Base-by-base conservation (phyloP, 2,888 invertebrate species). In the Eupithecia subumbrata region DNA sequence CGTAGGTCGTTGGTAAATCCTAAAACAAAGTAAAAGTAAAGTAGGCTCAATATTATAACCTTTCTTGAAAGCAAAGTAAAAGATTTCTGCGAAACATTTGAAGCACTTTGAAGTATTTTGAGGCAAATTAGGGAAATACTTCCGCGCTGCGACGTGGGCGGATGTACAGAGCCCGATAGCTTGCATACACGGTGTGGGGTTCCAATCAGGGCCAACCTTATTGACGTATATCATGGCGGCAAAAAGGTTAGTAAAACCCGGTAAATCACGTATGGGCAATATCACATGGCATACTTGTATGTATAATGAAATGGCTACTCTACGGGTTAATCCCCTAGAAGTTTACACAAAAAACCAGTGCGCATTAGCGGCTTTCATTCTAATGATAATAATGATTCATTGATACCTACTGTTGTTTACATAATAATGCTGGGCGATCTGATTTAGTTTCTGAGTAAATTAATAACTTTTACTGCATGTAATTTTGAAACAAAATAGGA, bases 81-180 rank as follows among this genome's bases (percentile, higher is more conserved):
- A 69, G 48, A 48, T 69, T 69, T 69, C 34, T 48, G 48, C 11
- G 48, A 69, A 69, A 69, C 48, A 30, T 69, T 69, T 69, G 48
- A 66, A 71, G 69, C 40, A 52, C 63, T 76, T 70, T 43, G 43
- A 69, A 76, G 60, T 37, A 67, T 73, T 69, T 72, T 73, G 52
- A 34, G 37, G 60, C 30, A 71, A 73, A 76, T 76, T 76, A 76
- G 71, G 37, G 40, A 73, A 73, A 69, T 71, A 71, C 73, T 73
- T 71, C 73, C 73, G 30, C 34, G 48, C 68, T 43, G 45, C 48
- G 66, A 60, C 66, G 69, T 48, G 34, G 30, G 40, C 71, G 76
- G 76, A 73, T 71, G 76, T 66, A 43, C 18, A n/a, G 16, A 11
- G 68, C n/a, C n/a, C 40, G 12, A 67, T 40, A 67, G 30, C 2